Conservation (phyloP, 2,888 invertebrate species). For the Acanthosepion lycidas region DNA sequence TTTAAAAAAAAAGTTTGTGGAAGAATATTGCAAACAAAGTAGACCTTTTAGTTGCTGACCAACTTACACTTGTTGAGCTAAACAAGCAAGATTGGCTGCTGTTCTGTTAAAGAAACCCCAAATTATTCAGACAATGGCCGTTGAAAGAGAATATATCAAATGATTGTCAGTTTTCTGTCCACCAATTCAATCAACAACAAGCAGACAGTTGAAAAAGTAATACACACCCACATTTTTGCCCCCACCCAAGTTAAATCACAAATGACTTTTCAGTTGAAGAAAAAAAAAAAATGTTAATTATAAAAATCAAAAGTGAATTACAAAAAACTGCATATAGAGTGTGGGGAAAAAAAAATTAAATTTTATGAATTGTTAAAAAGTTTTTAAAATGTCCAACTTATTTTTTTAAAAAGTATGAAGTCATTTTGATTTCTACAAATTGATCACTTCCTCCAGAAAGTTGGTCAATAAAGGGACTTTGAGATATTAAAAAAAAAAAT, state of each 20-base stretch:
- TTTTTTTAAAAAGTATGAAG: not conserved
- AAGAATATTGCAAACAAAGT: too few species aligned
- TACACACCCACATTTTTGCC: too few species aligned
- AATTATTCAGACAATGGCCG: not conserved
- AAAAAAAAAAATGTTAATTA: not conserved
- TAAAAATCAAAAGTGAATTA: not conserved
- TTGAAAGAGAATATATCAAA: not conserved
- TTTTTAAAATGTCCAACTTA: not conserved
- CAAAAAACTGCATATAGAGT: not conserved
- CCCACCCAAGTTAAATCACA: not conserved
- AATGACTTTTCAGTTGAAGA: not conserved
- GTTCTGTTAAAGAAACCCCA: not conserved
- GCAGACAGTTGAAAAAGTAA: not conserved
- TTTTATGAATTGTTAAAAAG: not conserved
- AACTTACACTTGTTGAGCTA: not conserved
- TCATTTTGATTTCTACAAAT: not conserved
- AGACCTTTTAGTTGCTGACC: not conserved
- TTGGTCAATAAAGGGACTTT: not conserved
- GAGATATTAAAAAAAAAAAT: not conserved
- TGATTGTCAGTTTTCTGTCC: not conserved
- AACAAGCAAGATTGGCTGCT: not conserved
- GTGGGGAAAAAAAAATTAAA: not conserved
- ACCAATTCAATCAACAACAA: not conserved
- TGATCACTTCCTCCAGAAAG: not conserved
- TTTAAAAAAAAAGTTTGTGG: too few species aligned